These are phyloP conservation scores for Tyrophagus putrescentiae DNA, from an alignment of 1,140 invertebrate species.

Conservation along the genomic window DNA sequence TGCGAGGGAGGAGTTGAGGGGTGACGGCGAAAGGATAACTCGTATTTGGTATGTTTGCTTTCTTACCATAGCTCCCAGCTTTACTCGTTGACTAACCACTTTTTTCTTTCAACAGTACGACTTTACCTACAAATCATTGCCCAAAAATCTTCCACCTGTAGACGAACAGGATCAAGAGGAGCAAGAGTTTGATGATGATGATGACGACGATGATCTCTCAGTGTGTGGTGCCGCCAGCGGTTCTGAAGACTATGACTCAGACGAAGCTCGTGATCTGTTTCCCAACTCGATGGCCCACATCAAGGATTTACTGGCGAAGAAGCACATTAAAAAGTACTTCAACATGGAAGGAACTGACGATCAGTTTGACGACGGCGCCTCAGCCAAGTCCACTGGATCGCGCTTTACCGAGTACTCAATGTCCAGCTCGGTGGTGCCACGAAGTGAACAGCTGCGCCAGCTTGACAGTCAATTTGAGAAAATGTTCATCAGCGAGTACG, in stretches of 20 bases:
- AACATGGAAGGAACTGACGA: conserved; percentile 15
- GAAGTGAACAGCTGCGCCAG: conserved; percentile 56
- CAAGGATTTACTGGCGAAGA: neutral
- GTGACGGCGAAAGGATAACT: too few relatives aligned
- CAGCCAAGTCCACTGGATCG: conserved; percentile 47
- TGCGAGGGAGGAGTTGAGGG: too few relatives aligned
- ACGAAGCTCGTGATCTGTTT: conserved; percentile 8
- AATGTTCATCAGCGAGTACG: conserved; percentile 40
- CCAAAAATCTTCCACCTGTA: too few relatives aligned
- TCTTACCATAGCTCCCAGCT: too few relatives aligned
- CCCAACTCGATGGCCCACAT: neutral
- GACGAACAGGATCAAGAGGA: too few relatives aligned
- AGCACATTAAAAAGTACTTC: conserved; percentile 13
- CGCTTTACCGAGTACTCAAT: conserved; percentile 86
- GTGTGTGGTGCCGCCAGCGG: neutral
- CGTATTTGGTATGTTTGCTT: too few relatives aligned
- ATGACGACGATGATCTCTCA: conserved; percentile 14
- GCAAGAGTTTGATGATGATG: neutral
- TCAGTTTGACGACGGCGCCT: neutral
- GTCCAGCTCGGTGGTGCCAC: conserved; percentile 70
- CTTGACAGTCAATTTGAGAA: conserved; percentile 78
- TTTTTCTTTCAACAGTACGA: too few relatives aligned
- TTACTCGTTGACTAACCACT: too few relatives aligned
- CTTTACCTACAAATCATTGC: too few relatives aligned
- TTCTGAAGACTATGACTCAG: conserved; percentile 18